Percentiles rank a stretch among this genome's conserved stretches.
These are phyloP conservation scores for Pseudorhombus dupliciocellatus DNA, from an alignment of 2,113 vertebrate species.

Conservation along the genomic window DNA sequence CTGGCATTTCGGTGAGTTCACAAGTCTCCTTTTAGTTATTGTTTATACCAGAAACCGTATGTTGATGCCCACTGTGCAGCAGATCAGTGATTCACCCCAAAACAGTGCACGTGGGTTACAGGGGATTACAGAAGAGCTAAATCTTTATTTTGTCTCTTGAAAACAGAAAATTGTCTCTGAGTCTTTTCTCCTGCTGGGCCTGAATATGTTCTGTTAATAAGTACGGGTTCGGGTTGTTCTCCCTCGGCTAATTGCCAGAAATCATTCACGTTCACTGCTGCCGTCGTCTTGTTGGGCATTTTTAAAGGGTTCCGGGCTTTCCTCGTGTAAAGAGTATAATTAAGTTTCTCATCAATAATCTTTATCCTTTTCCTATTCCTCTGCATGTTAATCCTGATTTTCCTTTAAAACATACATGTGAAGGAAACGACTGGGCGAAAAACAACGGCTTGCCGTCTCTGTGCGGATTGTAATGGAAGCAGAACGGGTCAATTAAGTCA, in stretches of 20 bases:
- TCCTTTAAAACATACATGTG: not conserved
- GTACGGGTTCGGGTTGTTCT: not conserved
- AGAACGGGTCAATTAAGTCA: conserved; percentile 35
- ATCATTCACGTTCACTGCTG: not conserved
- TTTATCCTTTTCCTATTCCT: not conserved
- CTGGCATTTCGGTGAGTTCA: not conserved
- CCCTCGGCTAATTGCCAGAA: not conserved
- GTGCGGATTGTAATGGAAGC: conserved; percentile 2
- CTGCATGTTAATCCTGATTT: conserved; percentile 11
- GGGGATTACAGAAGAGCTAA: not conserved
- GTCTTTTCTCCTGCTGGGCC: not conserved
- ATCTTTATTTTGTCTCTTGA: not conserved
- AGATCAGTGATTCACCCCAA: not conserved
- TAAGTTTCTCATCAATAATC: not conserved
- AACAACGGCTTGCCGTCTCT: conserved; percentile 6
- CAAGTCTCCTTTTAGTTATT: no score
- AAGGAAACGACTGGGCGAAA: not conserved
- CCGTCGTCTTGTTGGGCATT: not conserved
- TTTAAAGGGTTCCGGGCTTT: not conserved
- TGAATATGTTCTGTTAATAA: not conserved
- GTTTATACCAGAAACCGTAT: not conserved
- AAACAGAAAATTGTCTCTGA: no score
- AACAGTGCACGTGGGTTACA: not conserved
- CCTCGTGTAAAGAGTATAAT: conserved; percentile 1
- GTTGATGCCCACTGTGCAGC: no score